These are phyloP conservation scores for Ridgeia piscesae DNA, from an alignment of 1,140 invertebrate species.

Conservation along the genomic window DNA sequence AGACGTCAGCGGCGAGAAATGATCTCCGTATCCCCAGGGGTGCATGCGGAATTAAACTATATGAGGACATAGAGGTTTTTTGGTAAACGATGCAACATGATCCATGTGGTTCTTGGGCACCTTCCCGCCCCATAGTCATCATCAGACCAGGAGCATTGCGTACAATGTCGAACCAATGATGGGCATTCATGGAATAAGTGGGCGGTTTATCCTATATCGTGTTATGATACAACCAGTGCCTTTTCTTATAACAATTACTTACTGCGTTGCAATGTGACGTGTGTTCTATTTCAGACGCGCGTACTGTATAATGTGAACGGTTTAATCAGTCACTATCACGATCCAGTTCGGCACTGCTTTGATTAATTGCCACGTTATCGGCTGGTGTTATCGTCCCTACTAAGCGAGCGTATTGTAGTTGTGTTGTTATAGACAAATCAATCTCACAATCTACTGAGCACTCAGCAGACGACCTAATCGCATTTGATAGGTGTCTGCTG, in stretches of 20 bases:
- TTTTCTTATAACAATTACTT: background rate
- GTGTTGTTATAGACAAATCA: background rate
- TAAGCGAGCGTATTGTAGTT: background rate
- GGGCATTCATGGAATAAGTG: background rate
- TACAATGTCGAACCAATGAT: background rate
- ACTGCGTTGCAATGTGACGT: background rate
- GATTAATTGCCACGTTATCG: background rate
- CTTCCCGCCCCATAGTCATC: no score
- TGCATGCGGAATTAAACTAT: no score
- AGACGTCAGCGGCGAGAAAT: no score
- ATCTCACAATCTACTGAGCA: background rate
- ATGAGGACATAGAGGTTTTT: no score
- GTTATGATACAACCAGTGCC: background rate
- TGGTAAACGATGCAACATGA: no score
- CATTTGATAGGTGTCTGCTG: background rate
- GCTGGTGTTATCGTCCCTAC: background rate
- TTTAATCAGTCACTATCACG: background rate
- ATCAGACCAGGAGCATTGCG: no score
- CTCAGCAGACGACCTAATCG: background rate
- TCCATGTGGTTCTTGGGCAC: no score
- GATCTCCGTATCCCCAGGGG: no score
- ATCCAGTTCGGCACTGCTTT: background rate
- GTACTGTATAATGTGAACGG: background rate
- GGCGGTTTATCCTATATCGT: background rate
- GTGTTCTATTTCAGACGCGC: background rate